Evolutionary conservation across 2,797 vertebrate species (phyloP).

Genomic region (Cyprinodon diabolis): DNA sequence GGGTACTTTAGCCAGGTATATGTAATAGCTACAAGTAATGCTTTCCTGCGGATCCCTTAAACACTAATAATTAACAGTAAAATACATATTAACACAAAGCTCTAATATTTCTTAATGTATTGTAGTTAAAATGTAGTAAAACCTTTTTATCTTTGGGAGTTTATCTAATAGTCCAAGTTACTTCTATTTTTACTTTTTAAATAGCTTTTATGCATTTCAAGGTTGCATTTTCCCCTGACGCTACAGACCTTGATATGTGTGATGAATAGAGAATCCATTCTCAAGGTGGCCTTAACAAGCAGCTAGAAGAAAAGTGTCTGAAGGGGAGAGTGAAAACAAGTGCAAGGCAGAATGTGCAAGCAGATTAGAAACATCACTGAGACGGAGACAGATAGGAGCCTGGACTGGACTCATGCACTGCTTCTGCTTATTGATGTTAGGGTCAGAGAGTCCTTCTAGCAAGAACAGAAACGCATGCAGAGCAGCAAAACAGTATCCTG

Average conservation of each 20-base stretch:
- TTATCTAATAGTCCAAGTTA: conserved; percentile 1
- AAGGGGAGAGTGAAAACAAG: neutral
- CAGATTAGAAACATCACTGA: conserved; percentile 37
- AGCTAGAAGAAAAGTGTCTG: neutral
- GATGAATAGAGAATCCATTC: conserved; percentile 43
- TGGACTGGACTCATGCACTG: conserved; percentile 4
- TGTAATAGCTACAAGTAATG: neutral
- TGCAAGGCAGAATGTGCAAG: conserved; percentile 22
- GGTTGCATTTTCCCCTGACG: conserved; percentile 4
- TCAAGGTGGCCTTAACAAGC: conserved; percentile 34
- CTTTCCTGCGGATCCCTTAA: neutral
- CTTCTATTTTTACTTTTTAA: conserved; percentile 9
- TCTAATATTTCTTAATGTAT: neutral
- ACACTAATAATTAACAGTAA: neutral
- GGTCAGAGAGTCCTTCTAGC: conserved; percentile 20
- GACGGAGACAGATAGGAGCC: conserved; percentile 52
- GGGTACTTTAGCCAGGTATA: neutral
- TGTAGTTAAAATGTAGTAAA: neutral
- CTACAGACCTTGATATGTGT: conserved; percentile 2
- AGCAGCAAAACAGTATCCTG: conserved; percentile 5
- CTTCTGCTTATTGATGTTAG: conserved; percentile 23
- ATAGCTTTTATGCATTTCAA: conserved; percentile 24
- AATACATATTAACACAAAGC: too few relatives aligned
- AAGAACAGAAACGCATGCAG: conserved; percentile 16
- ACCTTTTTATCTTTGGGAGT: neutral